These are phyloP conservation scores for Dipus sagitta DNA, from an alignment of 2,797 vertebrate species.

Conservation along the genomic window DNA sequence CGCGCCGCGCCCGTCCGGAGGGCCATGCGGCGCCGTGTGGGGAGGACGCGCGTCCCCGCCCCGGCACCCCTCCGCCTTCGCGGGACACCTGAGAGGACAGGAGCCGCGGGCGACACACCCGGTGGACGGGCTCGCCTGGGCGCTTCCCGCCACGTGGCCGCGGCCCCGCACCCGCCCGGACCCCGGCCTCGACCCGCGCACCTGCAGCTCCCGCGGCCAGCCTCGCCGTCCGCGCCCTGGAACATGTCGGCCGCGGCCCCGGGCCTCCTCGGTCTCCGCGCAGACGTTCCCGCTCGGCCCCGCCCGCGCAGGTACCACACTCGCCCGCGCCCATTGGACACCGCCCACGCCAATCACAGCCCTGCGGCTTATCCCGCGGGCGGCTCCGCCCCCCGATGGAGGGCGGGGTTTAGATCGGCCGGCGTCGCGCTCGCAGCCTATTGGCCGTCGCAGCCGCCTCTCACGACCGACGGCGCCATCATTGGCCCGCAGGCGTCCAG, in stretches of 20 bases:
- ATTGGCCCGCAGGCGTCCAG: background rate
- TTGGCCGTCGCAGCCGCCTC: slow-evolving; percentile 6
- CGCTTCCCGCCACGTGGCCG: background rate
- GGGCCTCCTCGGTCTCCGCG: background rate
- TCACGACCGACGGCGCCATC: rapidly evolving
- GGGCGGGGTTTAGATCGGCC: no score
- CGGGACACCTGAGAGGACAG: background rate
- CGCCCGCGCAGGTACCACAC: background rate
- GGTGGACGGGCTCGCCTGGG: background rate
- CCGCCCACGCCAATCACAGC: rapidly evolving
- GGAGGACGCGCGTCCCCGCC: background rate
- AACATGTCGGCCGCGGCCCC: slow-evolving; percentile 88
- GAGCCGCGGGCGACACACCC: background rate
- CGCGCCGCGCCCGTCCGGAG: no score
- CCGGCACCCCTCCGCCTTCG: no score
- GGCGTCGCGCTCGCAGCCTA: background rate
- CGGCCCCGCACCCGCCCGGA: background rate
- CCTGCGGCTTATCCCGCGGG: background rate
- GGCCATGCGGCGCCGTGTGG: background rate
- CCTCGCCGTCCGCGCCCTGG: slow-evolving; percentile 87
- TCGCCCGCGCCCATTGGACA: background rate
- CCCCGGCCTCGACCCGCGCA: slow-evolving; percentile 57
- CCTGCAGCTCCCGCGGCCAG: slow-evolving; percentile 92
- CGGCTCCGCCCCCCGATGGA: rapidly evolving
- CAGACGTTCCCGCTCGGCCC: rapidly evolving